Base-by-base conservation (phyloP, 23 tunicate genomes). In the Trididemnum nubilum region DNA sequence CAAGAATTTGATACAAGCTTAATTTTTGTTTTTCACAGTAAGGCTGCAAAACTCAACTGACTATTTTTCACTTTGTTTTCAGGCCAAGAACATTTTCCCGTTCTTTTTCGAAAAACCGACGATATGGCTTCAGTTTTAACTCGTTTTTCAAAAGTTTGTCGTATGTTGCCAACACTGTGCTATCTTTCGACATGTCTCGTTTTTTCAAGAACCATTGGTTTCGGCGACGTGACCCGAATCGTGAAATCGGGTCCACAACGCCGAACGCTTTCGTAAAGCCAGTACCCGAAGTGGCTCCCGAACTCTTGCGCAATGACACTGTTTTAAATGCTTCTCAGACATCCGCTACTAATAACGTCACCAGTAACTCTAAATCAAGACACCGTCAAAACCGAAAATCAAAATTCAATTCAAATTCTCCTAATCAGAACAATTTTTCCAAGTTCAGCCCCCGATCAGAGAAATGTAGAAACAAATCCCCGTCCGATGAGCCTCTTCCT, bases 341-440 rank as follows among this genome's bases (percentile, higher is more conserved):
- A 3, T n/a, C 67, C 5, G 5, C 4, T 5, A 61, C 26, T 26
- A 61, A n/a, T 33, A 32, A 67, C 38, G 23, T 15, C 69, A 4
- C 27, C 25, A n/a, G 74, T 7, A 67, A 67, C 38, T 12, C 37
- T 5, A 32, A 33, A 33, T 3, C 74, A 12, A 37, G 74, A 32
- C 22, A 33, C 33, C 37, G 38, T 30, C 74, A 67, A 31, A 67
- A 67, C 33, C 74, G 74, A 31, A 67, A 67, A n/a, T 32, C 38
- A 7, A 67, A 67, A 67, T 28, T 28, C 28, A 63, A 63, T 23
- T 9, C 22, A 5, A 31, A 7, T 31, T 4, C 38, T 12, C 38
- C 74, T 9, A 31, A 67, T 33, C 37, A 31, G n/a, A 67, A 33
- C 74, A 67, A 15, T 67, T 7, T 33, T 33, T 31, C 37, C 2